These are phyloP conservation scores for Tyto alba DNA, from an alignment of 2,113 vertebrate species.

Conservation along the genomic window DNA sequence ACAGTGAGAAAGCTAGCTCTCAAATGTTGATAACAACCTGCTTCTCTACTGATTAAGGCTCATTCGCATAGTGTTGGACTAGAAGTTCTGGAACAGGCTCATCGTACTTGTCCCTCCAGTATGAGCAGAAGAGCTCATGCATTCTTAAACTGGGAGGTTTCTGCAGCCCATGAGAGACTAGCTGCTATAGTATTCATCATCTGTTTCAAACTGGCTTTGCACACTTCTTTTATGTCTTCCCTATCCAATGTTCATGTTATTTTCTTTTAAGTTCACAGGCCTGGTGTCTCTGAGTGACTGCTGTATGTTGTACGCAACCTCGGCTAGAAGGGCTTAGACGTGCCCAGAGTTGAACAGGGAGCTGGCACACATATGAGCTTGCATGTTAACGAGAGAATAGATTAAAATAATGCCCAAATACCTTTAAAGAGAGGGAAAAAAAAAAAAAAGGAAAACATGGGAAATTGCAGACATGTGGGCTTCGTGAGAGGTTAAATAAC, in stretches of 20 bases:
- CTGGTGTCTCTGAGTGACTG: neutral
- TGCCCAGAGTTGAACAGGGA: neutral
- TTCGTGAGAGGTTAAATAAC: neutral
- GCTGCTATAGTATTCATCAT: neutral
- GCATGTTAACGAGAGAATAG: neutral
- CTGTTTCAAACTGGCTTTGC: neutral
- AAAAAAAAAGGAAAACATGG: neutral
- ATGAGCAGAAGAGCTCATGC: neutral
- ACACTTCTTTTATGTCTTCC: neutral
- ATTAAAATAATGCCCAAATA: neutral
- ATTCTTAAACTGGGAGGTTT: neutral
- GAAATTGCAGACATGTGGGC: neutral
- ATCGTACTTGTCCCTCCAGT: neutral
- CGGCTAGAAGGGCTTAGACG: neutral
- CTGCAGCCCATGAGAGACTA: neutral
- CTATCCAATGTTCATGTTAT: neutral
- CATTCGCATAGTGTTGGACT: accelerated
- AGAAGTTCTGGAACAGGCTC: neutral
- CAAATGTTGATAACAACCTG: neutral
- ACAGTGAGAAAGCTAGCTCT: neutral
- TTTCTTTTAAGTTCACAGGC: neutral
- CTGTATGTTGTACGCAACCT: neutral
- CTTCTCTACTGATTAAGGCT: neutral
- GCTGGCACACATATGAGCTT: neutral
- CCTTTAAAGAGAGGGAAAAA: neutral